A percentile compares a stretch with the other conserved stretches of the same genome.
Evolutionary conservation across 2,797 vertebrate genomes (phyloP).

Genomic region (Trematocara caparti): DNA sequence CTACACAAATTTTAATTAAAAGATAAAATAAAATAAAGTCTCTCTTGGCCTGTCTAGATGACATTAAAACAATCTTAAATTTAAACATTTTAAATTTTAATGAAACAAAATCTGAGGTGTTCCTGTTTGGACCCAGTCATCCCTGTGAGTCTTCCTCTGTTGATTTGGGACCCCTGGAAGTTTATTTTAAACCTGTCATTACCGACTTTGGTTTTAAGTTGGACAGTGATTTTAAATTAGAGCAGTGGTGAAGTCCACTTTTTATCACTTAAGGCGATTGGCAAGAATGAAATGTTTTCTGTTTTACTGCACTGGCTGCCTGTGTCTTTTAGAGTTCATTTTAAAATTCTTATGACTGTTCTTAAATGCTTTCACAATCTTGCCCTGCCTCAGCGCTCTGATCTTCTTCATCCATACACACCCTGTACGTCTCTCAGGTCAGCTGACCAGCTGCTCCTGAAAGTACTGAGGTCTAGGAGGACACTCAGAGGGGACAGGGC

Average conservation of each 20-base stretch:
- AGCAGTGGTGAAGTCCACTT: neutral
- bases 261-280: neutral
- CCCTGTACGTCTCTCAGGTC: neutral
- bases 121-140: neutral
- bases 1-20: neutral
- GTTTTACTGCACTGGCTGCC: neutral
- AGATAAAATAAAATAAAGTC: neutral
- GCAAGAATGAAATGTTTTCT: neutral
- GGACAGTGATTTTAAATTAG: neutral
- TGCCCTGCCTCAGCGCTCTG: neutral
- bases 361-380: neutral
- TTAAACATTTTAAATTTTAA: neutral
- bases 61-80: neutral
- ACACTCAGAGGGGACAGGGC: neutral
- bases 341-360: neutral
- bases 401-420: neutral
- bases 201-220: neutral
- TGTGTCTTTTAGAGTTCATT: neutral
- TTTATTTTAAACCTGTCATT: neutral
- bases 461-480: neutral
- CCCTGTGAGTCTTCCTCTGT: neutral
- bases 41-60: neutral
- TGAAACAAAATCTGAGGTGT: neutral
- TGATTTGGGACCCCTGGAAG: neutral
- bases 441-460: neutral